A percentile compares a stretch with the other conserved stretches of the same genome.
phyloP scores from a whole-genome alignment of 2,797 vertebrate genomes.

The Periparus ater region DNA sequence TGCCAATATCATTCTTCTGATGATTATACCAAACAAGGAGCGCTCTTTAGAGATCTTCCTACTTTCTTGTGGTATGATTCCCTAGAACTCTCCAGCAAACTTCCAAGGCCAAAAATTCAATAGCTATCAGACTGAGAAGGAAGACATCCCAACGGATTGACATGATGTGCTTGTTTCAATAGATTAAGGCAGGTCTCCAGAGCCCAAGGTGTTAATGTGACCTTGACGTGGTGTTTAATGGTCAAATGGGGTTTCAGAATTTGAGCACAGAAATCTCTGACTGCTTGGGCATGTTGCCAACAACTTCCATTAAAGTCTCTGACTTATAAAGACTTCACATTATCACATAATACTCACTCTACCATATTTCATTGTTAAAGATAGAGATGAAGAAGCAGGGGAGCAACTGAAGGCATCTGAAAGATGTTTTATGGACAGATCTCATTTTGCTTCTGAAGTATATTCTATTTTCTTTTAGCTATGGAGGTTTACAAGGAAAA shows the following conservation, averaged over 20 bases:
- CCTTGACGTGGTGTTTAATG: not conserved
- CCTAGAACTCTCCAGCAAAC: not conserved
- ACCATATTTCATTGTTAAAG: not conserved
- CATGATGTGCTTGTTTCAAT: not conserved
- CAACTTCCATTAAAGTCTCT: not conserved
- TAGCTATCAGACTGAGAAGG: not conserved
- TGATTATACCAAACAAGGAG: not conserved
- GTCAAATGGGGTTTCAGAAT: not conserved
- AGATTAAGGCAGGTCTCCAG: not conserved
- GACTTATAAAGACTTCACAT: not conserved
- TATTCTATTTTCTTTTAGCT: slow-evolving; percentile 13
- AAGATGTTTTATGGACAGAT: not conserved
- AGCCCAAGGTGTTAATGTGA: not conserved
- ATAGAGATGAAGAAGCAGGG: not conserved
- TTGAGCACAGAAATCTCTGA: not conserved
- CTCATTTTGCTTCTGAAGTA: slow-evolving; percentile 3
- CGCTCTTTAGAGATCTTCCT: not conserved
- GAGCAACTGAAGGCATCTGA: not conserved
- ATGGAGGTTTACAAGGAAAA: not conserved
- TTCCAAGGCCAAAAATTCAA: not conserved
- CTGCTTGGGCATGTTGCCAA: not conserved
- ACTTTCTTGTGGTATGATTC: not conserved
- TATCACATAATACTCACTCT: not conserved
- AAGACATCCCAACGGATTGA: not conserved
- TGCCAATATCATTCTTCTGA: not conserved